Conservation (phyloP, 2,888 invertebrate genomes). For the Cataglyphis cursor region DNA sequence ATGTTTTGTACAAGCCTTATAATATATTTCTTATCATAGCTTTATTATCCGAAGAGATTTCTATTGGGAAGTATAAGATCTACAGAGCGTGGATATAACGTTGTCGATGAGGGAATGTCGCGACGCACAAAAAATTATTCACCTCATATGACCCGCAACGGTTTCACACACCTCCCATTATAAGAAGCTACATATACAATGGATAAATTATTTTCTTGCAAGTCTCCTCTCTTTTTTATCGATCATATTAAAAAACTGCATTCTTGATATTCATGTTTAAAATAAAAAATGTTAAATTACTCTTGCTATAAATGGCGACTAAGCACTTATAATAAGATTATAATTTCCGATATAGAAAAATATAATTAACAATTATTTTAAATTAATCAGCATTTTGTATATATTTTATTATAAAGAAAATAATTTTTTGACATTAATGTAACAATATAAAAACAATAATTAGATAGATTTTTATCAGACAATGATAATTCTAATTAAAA, state of each 20-base stretch:
- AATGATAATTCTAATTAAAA: neutral
- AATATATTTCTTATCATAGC: constrained; percentile 13
- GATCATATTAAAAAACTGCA: neutral
- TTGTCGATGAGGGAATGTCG: constrained; percentile 19
- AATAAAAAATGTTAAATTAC: neutral
- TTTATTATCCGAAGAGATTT: constrained; percentile 14
- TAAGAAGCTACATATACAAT: constrained; percentile 21
- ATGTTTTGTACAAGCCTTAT: constrained; percentile 7
- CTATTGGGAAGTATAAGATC: constrained; percentile 36
- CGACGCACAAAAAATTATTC: constrained; percentile 51
- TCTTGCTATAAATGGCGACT: neutral
- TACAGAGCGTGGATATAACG: constrained; percentile 38
- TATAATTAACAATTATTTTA: neutral
- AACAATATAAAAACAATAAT: neutral
- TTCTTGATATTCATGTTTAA: neutral
- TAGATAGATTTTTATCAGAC: neutral
- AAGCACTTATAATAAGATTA: neutral
- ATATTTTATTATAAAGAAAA: neutral
- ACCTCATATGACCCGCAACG: constrained; percentile 14
- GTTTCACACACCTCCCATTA: constrained; percentile 10
- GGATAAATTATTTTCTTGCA: constrained; percentile 31
- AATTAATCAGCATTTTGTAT: neutral
- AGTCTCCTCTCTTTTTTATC: neutral
- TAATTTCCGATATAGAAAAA: neutral
- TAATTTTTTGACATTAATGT: neutral